A percentile compares a stretch with the other conserved stretches of the same genome.
Conservation (phyloP, 2,797 vertebrate species). For the Phalanger gymnotis region DNA sequence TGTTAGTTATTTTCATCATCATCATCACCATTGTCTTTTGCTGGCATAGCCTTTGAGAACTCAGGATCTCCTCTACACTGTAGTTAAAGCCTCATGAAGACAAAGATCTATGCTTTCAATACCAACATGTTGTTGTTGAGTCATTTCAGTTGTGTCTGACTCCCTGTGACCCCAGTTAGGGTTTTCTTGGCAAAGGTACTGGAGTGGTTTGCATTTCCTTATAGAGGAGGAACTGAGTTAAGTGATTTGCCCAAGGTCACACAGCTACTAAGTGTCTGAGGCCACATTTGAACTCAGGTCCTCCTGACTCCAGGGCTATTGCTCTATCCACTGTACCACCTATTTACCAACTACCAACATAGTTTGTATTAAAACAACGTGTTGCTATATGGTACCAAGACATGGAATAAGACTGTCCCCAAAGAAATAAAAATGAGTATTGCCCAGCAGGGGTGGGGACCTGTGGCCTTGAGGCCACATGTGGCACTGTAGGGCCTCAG, state of each 20-base stretch:
- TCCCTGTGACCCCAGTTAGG: not conserved
- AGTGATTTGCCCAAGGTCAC: no score
- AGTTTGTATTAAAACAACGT: not conserved
- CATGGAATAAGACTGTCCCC: not conserved
- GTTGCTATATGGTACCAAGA: not conserved
- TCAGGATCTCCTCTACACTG: not conserved
- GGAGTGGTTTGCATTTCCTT: not conserved
- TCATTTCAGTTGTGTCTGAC: not conserved
- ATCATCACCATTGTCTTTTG: not conserved
- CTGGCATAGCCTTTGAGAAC: not conserved
- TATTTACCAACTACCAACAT: not conserved
- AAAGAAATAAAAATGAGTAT: not conserved
- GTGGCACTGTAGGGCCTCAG: no score
- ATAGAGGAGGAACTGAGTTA: not conserved
- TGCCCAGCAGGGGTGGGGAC: no score
- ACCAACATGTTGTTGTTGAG: not conserved
- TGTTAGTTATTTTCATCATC: not conserved
- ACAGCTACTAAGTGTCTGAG: not conserved
- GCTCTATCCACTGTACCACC: not conserved
- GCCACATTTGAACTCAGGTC: not conserved
- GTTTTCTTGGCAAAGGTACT: not conserved
- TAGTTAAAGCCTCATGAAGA: not conserved
- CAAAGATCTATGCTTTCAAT: not conserved
- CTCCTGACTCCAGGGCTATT: not conserved
- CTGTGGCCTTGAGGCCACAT: no score